Base-by-base conservation (phyloP, 1,140 invertebrate species). In the Manduca sexta region DNA sequence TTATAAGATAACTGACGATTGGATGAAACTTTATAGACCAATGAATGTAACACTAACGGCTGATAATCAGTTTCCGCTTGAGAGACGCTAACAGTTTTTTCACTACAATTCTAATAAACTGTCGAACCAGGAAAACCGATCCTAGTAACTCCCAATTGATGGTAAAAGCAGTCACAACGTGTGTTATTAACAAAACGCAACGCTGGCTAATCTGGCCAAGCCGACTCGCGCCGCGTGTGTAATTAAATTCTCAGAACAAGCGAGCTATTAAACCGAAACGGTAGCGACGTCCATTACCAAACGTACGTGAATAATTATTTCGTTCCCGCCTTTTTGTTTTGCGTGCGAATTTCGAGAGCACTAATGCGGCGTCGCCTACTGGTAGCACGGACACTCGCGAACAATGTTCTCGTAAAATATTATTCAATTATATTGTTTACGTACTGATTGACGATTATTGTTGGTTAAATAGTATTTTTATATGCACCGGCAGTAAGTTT, bases 281-380 rank as follows among this genome's bases (percentile, higher is more conserved):
- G 81, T 85, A 85, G 79, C 79, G 69, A 74, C 73, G 66, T 69
- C 71, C 79, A 83, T 82, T 81, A 81, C 74, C 60, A 74, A 78
- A 82, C 77, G 71, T 82, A 83, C 79, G 79, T 83, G 76, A 67
- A 83, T 85, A 85, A 85, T 85, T 82, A 83, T 85, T 85, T 85
- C 72, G 77, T 83, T 84, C 76, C 76, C 78, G 74, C 76, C 67
- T 78, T 76, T 78, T 79, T 78, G 76, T 72, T 69, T 56, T 56
- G 58, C 68, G 68, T 76, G 75, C 72, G 72, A 74, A 77, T 79
- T 77, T 82, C 69, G 77, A 76, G 75, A 71, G 63, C 76, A 69
- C 78, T 85, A 83, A 83, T 79, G 74, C 60, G 57, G 43, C 76
- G 78, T 79, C 74, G 58, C 82, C 61, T 60, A 51, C 64, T 56